Conservation (phyloP, 2,888 invertebrate species). For the Hoplodrina blanda region DNA sequence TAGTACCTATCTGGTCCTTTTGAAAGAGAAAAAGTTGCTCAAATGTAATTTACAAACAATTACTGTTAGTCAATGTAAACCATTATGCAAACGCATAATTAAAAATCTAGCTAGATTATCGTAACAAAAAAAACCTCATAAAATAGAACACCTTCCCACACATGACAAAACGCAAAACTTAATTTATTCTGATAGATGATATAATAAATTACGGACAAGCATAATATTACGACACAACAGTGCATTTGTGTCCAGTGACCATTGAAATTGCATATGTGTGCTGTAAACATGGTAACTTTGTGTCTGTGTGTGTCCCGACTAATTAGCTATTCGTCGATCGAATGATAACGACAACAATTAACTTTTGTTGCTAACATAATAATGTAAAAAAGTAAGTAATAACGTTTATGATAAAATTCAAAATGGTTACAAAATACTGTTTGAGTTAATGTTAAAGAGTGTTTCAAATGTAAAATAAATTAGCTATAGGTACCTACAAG, state of each 20-base stretch:
- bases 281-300: constrained; percentile 5
- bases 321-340: constrained; percentile 73
- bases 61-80: constrained; percentile 5
- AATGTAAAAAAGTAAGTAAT: constrained; percentile 61
- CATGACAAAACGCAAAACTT: constrained; percentile 57
- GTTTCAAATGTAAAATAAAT: constrained; percentile 1
- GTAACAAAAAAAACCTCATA: constrained; percentile 22
- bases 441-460: constrained; percentile 7
- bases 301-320: constrained; percentile 62
- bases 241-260: constrained; percentile 63
- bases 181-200: constrained; percentile 58
- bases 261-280: constrained; percentile 55
- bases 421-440: constrained; percentile 32
- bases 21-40: background rate
- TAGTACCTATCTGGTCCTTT: no score
- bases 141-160: constrained; percentile 53
- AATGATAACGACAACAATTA: constrained; percentile 73
- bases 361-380: constrained; percentile 70
- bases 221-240: constrained; percentile 58
- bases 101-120: constrained; percentile 28
- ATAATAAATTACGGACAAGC: constrained; percentile 55
- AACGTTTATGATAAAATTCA: constrained; percentile 66
- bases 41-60: background rate
- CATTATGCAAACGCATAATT: constrained; percentile 31
- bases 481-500: background rate